phyloP scores from a whole-genome alignment of 2,888 invertebrate species.

The Meliscaeva auricollis region DNA sequence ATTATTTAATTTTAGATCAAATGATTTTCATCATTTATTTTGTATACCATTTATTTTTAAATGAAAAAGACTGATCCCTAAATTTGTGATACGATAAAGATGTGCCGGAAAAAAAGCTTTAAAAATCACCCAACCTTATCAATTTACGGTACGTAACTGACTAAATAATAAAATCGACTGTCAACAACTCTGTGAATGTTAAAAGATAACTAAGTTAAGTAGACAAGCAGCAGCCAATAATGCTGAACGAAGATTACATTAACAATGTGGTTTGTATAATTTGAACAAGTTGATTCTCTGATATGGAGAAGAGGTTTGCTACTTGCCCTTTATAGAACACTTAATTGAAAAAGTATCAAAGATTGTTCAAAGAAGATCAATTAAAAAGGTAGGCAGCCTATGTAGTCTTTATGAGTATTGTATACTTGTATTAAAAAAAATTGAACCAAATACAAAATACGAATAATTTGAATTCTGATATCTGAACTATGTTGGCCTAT shows the following conservation, averaged over 20 bases:
- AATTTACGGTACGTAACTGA: conserved; percentile 40
- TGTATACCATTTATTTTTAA: no score
- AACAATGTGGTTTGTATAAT: conserved; percentile 32
- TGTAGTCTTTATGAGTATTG: no score
- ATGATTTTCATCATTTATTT: no score
- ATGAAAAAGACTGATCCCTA: neutral
- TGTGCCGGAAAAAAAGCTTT: neutral
- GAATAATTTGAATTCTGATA: no score
- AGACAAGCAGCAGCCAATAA: conserved; percentile 31
- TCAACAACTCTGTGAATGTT: conserved; percentile 9
- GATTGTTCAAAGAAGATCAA: neutral
- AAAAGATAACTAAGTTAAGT: conserved; percentile 63
- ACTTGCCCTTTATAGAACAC: neutral
- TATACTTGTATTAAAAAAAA: no score
- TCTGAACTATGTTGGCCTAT: no score
- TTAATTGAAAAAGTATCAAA: neutral
- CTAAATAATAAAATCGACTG: conserved; percentile 22
- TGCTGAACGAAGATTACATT: conserved; percentile 13
- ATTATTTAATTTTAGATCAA: no score
- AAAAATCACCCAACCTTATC: conserved; percentile 7
- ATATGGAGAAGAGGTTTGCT: neutral
- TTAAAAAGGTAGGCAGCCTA: no score
- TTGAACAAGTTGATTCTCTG: conserved; percentile 7
- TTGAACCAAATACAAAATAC: no score
- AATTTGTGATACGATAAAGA: neutral